phyloP scores from a whole-genome alignment of 2,113 vertebrate genomes.

The Brachyistius frenatus region DNA sequence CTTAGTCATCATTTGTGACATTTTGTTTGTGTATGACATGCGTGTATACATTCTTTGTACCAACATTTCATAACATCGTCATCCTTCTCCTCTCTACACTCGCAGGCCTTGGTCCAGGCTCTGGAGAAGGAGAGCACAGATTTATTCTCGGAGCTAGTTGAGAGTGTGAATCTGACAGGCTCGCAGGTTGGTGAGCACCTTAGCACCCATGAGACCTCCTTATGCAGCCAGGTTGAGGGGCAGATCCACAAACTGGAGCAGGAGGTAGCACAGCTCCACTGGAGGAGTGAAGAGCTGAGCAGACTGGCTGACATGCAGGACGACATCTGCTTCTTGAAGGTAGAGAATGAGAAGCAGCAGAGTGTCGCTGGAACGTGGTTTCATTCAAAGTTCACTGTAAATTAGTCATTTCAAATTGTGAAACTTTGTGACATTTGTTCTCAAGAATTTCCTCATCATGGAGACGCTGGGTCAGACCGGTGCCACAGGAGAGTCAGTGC shows the following conservation, averaged over 20 bases:
- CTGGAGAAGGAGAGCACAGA: slow-evolving; percentile 72
- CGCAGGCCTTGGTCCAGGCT: slow-evolving; percentile 75
- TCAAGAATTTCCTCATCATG: slow-evolving; percentile 71
- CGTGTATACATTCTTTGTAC: neutral
- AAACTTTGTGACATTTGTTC: slow-evolving; percentile 3
- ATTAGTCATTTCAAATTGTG: neutral
- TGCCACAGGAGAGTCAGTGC: neutral
- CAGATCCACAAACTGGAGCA: slow-evolving; percentile 75
- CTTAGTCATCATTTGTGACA: neutral
- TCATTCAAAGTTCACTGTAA: neutral
- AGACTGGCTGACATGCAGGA: slow-evolving; percentile 73
- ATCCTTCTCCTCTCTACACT: neutral
- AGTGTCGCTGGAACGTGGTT: neutral
- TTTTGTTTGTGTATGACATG: neutral
- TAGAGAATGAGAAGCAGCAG: slow-evolving; percentile 21
- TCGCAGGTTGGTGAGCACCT: slow-evolving; percentile 71
- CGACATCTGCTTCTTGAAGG: slow-evolving; percentile 78
- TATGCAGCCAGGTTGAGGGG: slow-evolving; percentile 61
- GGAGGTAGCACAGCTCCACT: slow-evolving; percentile 71
- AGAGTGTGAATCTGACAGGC: slow-evolving; percentile 65
- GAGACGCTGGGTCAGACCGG: slow-evolving; percentile 32
- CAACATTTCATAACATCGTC: neutral
- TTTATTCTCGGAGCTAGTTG: slow-evolving; percentile 67
- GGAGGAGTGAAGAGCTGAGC: slow-evolving; percentile 73
- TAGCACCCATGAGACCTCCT: slow-evolving; percentile 59